Conservation (phyloP, 2,888 invertebrate species). For the Drosophila recens region DNA sequence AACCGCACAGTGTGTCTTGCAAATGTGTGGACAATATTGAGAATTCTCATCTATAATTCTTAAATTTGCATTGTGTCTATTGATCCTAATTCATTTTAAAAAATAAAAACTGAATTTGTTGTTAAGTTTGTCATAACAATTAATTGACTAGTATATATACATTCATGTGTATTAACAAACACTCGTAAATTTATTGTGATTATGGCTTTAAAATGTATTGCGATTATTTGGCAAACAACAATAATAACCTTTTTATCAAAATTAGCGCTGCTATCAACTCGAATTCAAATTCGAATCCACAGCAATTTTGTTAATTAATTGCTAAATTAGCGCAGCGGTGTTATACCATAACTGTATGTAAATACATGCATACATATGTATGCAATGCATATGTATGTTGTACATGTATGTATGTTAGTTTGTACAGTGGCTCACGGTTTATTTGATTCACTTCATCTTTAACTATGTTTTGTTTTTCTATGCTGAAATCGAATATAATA, state of each 20-base stretch:
- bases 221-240: conserved; percentile 30
- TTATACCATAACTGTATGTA: conserved; percentile 1
- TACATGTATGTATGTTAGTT: neutral
- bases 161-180: conserved; percentile 1
- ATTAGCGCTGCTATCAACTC: conserved; percentile 7
- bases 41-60: neutral
- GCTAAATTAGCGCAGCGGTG: conserved; percentile 46
- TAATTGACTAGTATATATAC: neutral
- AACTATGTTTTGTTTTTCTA: no score
- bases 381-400: neutral
- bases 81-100: neutral
- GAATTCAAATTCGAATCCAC: neutral
- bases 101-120: neutral
- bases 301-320: conserved; percentile 56
- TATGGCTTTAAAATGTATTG: conserved; percentile 9
- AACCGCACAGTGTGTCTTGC: neutral
- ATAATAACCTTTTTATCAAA: conserved; percentile 18
- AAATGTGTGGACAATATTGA: neutral
- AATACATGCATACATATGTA: neutral
- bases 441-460: neutral
- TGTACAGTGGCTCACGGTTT: neutral
- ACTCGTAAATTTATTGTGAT: conserved; percentile 13
- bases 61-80: no score
- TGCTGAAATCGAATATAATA: no score
- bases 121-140: neutral